These are phyloP conservation scores for Discoglossus pictus DNA, from an alignment of 2,797 vertebrate species.

Conservation along the genomic window DNA sequence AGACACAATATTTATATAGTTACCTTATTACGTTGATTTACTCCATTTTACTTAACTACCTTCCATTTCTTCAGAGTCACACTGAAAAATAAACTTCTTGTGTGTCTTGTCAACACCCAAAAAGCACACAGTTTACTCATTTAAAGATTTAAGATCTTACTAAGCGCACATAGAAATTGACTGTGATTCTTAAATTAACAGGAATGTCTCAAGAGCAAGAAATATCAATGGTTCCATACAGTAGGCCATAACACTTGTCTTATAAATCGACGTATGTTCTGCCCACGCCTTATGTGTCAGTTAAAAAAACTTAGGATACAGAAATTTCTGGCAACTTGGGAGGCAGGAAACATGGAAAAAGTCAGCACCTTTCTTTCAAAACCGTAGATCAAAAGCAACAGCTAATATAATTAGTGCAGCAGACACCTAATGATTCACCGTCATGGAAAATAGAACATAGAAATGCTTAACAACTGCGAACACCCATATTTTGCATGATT, in stretches of 20 bases:
- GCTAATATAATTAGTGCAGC: slow-evolving; percentile 21
- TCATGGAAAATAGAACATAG: slow-evolving; percentile 23
- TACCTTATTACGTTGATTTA: too few species aligned
- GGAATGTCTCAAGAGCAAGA: slow-evolving; percentile 66
- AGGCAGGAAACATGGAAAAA: slow-evolving; percentile 33
- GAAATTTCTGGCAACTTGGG: slow-evolving; percentile 33
- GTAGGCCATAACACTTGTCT: slow-evolving; percentile 75
- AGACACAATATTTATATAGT: too few species aligned
- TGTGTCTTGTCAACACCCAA: slow-evolving; percentile 69
- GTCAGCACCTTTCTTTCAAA: slow-evolving; percentile 38
- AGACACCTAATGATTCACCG: slow-evolving; percentile 30
- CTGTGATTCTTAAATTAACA: slow-evolving; percentile 63
- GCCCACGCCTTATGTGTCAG: slow-evolving; percentile 65
- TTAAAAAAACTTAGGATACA: slow-evolving; percentile 49
- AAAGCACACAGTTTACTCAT: slow-evolving; percentile 58
- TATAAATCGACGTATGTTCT: slow-evolving; percentile 73
- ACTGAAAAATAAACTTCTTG: slow-evolving; percentile 58
- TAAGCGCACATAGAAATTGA: slow-evolving; percentile 65
- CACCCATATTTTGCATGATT: slow-evolving; percentile 15
- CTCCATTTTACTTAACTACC: slow-evolving; percentile 4
- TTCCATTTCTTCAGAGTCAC: slow-evolving; percentile 57
- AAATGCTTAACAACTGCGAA: not conserved
- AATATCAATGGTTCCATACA: slow-evolving; percentile 65
- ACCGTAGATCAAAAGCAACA: slow-evolving; percentile 27
- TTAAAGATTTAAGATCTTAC: slow-evolving; percentile 59